phyloP scores from a whole-genome alignment of 2,888 invertebrate genomes.

The Himalopsyche japonica region DNA sequence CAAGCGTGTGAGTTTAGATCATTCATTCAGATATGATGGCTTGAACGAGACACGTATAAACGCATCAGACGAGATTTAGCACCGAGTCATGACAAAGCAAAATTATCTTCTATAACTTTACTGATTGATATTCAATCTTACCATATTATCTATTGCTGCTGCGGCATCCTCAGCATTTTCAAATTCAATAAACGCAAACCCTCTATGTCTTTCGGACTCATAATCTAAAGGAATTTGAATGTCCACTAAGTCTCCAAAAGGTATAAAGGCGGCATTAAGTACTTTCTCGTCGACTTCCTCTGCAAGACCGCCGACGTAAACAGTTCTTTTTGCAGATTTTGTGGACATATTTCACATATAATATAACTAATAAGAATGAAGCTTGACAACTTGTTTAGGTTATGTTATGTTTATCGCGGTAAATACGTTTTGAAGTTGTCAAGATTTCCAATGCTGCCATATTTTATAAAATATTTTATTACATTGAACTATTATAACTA shows the following conservation, averaged over 20 bases:
- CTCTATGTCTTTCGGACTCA: slow-evolving; percentile 94
- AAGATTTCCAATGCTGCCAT: too few relatives aligned
- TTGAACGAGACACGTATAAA: too few relatives aligned
- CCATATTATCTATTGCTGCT: slow-evolving; percentile 99
- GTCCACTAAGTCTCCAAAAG: slow-evolving; percentile 98
- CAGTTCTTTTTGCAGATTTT: slow-evolving; percentile 75
- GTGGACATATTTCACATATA: slow-evolving; percentile 48
- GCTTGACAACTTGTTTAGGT: neutral
- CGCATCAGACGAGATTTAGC: too few relatives aligned
- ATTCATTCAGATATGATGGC: too few relatives aligned
- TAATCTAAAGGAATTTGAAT: slow-evolving; percentile 98
- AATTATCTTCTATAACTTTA: too few relatives aligned
- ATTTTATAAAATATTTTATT: too few relatives aligned
- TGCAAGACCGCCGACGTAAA: slow-evolving; percentile 85
- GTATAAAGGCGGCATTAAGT: slow-evolving; percentile 94
- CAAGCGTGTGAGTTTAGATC: too few relatives aligned
- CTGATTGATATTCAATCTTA: slow-evolving; percentile 45
- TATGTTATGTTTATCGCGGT: slow-evolving; percentile 4
- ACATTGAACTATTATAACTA: too few relatives aligned
- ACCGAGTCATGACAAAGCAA: too few relatives aligned
- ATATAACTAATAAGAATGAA: neutral
- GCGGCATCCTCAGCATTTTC: slow-evolving; percentile 98
- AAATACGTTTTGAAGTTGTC: neutral
- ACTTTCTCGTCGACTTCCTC: slow-evolving; percentile 97
- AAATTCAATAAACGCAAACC: slow-evolving; percentile 99